phyloP scores from a whole-genome alignment of 2,797 vertebrate genomes.

The Hephaestus fuliginosus region DNA sequence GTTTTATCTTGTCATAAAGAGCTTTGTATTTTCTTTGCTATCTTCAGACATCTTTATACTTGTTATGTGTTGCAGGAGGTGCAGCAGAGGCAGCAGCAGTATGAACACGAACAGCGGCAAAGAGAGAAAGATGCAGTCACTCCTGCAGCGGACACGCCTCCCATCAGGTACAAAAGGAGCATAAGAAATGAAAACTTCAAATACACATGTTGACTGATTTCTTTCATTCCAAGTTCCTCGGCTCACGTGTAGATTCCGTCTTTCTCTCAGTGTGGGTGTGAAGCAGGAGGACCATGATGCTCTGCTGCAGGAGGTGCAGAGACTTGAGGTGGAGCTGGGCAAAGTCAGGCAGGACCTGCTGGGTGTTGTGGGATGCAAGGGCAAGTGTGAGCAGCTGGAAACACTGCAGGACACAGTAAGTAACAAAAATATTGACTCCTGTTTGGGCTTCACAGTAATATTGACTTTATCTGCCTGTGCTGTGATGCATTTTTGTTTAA shows the following conservation, averaged over 20 bases:
- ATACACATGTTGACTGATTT: neutral
- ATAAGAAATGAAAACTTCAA: neutral
- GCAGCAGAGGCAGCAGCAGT: constrained; percentile 84
- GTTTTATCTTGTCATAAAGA: neutral
- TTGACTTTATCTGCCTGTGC: neutral
- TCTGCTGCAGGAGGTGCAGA: constrained; percentile 85
- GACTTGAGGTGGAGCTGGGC: constrained; percentile 88
- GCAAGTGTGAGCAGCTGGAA: constrained; percentile 86
- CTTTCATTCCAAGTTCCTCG: neutral
- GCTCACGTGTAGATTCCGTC: constrained; percentile 16
- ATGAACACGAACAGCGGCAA: constrained; percentile 79
- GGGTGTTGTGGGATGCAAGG: constrained; percentile 78
- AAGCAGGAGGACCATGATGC: constrained; percentile 83
- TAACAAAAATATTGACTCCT: constrained; percentile 11
- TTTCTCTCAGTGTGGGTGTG: constrained; percentile 79
- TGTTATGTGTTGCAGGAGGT: constrained; percentile 81
- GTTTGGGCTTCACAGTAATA: neutral
- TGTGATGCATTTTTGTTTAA: neutral
- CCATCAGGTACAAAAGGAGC: constrained; percentile 83
- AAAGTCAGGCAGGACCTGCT: constrained; percentile 86
- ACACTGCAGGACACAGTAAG: constrained; percentile 81
- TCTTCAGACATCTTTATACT: neutral
- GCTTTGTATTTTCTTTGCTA: neutral
- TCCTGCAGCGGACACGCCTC: constrained; percentile 59
- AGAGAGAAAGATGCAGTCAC: constrained; percentile 65